Base-by-base conservation (phyloP, 2,888 invertebrate species). In the Nomada ferruginata region DNA sequence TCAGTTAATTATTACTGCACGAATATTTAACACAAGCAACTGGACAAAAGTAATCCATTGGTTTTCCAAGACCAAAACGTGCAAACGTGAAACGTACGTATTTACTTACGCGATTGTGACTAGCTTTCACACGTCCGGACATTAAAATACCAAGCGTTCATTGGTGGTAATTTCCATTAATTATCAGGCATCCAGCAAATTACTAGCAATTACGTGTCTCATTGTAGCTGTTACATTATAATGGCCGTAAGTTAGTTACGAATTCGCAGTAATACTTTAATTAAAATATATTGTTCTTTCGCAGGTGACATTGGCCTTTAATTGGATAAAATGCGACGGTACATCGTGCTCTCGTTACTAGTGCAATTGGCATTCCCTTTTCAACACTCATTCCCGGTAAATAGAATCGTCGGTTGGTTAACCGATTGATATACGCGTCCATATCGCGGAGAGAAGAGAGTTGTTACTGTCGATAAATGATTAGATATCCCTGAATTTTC, bases 251-350 rank as follows among this genome's bases (percentile, higher is more conserved):
- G 63, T 63, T 71, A 52, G n/a, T 11, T 36, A 13, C 44, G 5
- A 26, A 36, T 59, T 52, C n/a, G 1, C 20, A 5, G 10, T 60
- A 5, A 11, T 29, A 20, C 20, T 36, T 57, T 52, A 57, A 69
- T 15, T 36, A 11, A 23, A 69, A 52, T 29, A 36, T 20, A 13
- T 42, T 69, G 11, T 4, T 50, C 63, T 57, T 44, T 83, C 20
- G 50, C 82, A 77, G 80, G 85, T 85, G 77, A 87, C 76, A 81
- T 70, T 87, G 77, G 59, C 70, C 36, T 75, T 76, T 75, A 66
- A 79, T 73, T 70, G 57, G 61, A 60, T 75, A 82, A 84, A 60
- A 87, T 87, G 87, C 63, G 57, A 59, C 29, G 65, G 47, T 69
- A 76, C 70, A 44, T 87, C 29, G 50, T 85, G 55, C 3, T 82